Evolutionary conservation across 2,888 invertebrate genomes (phyloP).

Genomic region (Cremastinae sp.): DNA sequence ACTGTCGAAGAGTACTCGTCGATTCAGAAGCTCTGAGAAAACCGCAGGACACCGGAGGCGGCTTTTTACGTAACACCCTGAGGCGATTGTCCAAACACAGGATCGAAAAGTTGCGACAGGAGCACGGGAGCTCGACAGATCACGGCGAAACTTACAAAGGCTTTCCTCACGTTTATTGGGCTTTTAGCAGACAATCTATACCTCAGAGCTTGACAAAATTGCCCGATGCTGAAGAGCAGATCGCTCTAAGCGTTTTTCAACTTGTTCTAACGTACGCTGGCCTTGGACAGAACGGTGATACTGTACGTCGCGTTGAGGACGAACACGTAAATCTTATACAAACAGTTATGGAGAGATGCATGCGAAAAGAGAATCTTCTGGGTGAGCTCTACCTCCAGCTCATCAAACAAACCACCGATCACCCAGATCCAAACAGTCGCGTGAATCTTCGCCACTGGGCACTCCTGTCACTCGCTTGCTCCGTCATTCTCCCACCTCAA

Average conservation of each 20-base stretch:
- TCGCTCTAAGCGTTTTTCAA: constrained; percentile 93
- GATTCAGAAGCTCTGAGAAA: constrained; percentile 91
- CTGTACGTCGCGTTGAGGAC: constrained; percentile 88
- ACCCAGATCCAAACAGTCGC: constrained; percentile 92
- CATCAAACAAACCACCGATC: constrained; percentile 96
- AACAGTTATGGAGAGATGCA: constrained; percentile 92
- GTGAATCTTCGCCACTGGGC: constrained; percentile 97
- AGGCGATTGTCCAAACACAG: constrained; percentile 92
- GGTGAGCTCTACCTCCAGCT: constrained; percentile 95
- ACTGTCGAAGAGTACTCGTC: constrained; percentile 90
- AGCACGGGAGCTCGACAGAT: constrained; percentile 84
- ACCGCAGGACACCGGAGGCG: constrained; percentile 91
- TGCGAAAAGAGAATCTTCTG: constrained; percentile 92
- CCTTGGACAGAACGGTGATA: constrained; percentile 86
- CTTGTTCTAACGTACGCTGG: constrained; percentile 94
- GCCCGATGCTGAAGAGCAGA: constrained; percentile 92
- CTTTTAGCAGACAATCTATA: constrained; percentile 90
- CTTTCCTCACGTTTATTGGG: constrained; percentile 93
- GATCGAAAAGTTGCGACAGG: constrained; percentile 88
- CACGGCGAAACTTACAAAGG: constrained; percentile 93
- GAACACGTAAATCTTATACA: constrained; percentile 95
- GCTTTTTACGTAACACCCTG: constrained; percentile 93
- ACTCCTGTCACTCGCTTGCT: constrained; percentile 89
- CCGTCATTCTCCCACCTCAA: constrained; percentile 92
- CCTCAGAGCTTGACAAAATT: constrained; percentile 92